Conservation (phyloP, 2,113 vertebrate genomes). For the Melanostigma gelatinosum region DNA sequence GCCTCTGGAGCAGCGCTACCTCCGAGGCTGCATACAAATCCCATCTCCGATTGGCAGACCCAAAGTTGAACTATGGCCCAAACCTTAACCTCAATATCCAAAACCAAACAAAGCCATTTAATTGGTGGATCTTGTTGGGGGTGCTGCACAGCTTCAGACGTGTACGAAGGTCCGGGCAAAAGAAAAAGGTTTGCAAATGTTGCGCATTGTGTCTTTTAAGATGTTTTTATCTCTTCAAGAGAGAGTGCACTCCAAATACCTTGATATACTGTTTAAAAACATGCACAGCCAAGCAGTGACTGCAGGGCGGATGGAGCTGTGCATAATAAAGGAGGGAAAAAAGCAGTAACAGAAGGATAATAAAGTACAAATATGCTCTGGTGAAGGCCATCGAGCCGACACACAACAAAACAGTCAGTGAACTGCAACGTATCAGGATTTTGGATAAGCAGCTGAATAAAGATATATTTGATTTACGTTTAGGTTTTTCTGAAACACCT, state of each 20-base stretch:
- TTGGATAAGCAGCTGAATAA: neutral
- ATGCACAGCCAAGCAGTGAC: neutral
- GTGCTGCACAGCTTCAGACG: constrained; percentile 9
- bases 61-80: constrained; percentile 35
- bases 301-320: neutral
- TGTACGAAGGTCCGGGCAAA: neutral
- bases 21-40: constrained; percentile 28
- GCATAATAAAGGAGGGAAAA: neutral
- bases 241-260: neutral
- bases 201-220: neutral
- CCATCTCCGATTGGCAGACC: constrained; percentile 19
- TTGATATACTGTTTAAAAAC: neutral
- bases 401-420: neutral
- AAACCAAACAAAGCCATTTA: constrained; percentile 34
- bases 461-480: neutral
- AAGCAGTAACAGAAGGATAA: neutral
- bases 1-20: constrained; percentile 24
- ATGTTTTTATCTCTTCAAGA: neutral
- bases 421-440: constrained; percentile 3
- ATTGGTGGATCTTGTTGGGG: constrained; percentile 27
- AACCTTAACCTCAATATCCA: constrained; percentile 44
- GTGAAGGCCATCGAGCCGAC: constrained; percentile 11
- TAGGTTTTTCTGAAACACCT: neutral
- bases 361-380: constrained; percentile 10
- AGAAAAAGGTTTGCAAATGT: constrained; percentile 9